These are phyloP conservation scores for Bombus pyrosoma DNA, from an alignment of 1,140 invertebrate species.

Conservation along the genomic window DNA sequence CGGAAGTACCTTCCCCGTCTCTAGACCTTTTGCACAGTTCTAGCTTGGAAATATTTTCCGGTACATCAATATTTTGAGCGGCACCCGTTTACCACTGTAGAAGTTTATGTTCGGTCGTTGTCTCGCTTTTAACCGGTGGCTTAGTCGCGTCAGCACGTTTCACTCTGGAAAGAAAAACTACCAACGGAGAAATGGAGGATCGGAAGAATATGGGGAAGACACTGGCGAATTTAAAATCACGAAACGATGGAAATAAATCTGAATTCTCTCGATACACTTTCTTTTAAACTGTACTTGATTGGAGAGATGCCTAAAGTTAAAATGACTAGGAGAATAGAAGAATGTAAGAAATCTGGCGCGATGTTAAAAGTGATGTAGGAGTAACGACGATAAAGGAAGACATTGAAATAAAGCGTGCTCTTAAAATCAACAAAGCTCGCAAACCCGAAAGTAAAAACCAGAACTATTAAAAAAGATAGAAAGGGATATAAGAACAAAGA, in stretches of 20 bases:
- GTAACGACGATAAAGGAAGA: too few species aligned
- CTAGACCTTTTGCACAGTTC: not conserved
- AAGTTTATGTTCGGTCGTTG: not conserved
- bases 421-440: not conserved
- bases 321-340: not conserved
- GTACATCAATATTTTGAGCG: conserved; percentile 18
- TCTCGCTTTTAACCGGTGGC: not conserved
- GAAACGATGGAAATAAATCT: not conserved
- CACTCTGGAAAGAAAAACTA: not conserved
- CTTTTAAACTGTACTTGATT: not conserved
- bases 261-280: not conserved
- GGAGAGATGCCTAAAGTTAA: not conserved
- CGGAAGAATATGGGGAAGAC: not conserved
- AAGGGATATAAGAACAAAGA: not conserved
- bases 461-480: not conserved
- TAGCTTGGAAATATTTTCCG: conserved; percentile 3
- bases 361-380: not conserved
- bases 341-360: not conserved
- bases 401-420: not conserved
- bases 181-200: not conserved
- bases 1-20: conserved; percentile 14
- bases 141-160: too few species aligned
- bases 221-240: not conserved
- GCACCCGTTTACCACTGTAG: not conserved
- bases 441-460: not conserved